These are phyloP conservation scores for Reticulitermes lucifugus DNA, from an alignment of 2,888 invertebrate species.

Conservation along the genomic window DNA sequence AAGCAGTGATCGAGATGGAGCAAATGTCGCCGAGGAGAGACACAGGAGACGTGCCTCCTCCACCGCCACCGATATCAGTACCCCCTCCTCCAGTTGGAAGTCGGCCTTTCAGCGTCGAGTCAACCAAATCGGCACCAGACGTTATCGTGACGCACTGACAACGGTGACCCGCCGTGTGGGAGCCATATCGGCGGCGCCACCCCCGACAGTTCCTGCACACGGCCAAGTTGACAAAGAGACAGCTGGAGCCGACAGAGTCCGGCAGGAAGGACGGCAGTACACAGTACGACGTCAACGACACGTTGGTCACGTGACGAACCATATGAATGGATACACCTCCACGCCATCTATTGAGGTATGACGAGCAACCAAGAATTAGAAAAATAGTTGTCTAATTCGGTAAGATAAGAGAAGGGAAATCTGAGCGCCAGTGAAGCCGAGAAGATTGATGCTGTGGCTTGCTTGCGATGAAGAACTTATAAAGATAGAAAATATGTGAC, in stretches of 20 bases:
- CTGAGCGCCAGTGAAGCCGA: too few species aligned
- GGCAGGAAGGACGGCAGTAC: constrained; percentile 39
- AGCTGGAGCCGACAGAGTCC: background rate
- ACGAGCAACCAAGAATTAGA: background rate
- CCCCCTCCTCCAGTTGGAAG: constrained; percentile 57
- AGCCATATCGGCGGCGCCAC: constrained; percentile 69
- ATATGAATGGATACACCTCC: background rate
- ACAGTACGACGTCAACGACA: constrained; percentile 44
- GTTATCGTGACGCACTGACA: constrained; percentile 89
- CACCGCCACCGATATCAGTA: constrained; percentile 39
- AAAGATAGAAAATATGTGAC: too few species aligned
- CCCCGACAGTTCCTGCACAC: constrained; percentile 62
- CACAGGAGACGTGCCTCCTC: background rate
- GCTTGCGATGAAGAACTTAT: too few species aligned
- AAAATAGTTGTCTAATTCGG: too few species aligned
- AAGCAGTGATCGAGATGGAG: constrained; percentile 72
- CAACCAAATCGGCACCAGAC: constrained; percentile 90
- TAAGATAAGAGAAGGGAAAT: too few species aligned
- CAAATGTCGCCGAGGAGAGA: constrained; percentile 54
- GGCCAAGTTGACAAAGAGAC: constrained; percentile 35
- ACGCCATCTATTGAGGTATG: background rate
- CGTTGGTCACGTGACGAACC: constrained; percentile 46
- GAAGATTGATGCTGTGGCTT: background rate
- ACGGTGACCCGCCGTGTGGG: constrained; percentile 64
- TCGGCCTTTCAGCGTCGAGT: constrained; percentile 83